Conservation (phyloP, 2,888 invertebrate genomes). For the Subacronicta megacephala region DNA sequence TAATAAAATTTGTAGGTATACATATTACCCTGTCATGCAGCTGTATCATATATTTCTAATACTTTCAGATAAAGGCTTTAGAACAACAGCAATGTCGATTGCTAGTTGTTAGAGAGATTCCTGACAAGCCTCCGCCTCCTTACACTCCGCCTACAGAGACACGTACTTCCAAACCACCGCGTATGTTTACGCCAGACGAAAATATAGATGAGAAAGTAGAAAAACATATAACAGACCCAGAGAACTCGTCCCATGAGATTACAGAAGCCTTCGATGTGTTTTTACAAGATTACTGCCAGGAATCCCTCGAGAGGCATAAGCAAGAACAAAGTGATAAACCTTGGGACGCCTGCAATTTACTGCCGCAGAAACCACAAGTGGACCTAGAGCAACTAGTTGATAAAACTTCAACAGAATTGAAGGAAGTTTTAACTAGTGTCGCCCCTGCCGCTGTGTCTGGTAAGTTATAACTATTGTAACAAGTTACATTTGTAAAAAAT, state of each 20-base stretch:
- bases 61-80: conserved; percentile 81
- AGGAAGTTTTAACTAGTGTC: conserved; percentile 72
- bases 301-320: conserved; percentile 66
- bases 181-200: conserved; percentile 68
- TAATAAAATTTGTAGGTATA: too few relatives aligned
- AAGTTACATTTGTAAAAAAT: too few relatives aligned
- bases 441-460: conserved; percentile 73
- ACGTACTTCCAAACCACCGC: conserved; percentile 60
- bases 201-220: conserved; percentile 65
- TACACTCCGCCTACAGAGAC: conserved; percentile 80
- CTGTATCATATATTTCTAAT: conserved; percentile 6
- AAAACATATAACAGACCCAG: conserved; percentile 52
- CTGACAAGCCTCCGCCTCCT: conserved; percentile 86
- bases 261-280: conserved; percentile 74
- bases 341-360: conserved; percentile 80
- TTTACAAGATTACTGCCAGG: conserved; percentile 76
- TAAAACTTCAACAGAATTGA: conserved; percentile 66
- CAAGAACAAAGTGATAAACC: conserved; percentile 72
- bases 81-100: conserved; percentile 82
- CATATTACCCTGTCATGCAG: background rate
- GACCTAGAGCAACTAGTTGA: conserved; percentile 62
- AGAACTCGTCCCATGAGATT: conserved; percentile 46
- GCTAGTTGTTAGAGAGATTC: conserved; percentile 83
- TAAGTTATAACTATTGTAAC: conserved; percentile 53
- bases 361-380: conserved; percentile 69